Evolutionary conservation across 2,797 vertebrate genomes (phyloP), one percentile per base, ranked within the genome.

Genomic region (Enteromius viviparus): DNA sequence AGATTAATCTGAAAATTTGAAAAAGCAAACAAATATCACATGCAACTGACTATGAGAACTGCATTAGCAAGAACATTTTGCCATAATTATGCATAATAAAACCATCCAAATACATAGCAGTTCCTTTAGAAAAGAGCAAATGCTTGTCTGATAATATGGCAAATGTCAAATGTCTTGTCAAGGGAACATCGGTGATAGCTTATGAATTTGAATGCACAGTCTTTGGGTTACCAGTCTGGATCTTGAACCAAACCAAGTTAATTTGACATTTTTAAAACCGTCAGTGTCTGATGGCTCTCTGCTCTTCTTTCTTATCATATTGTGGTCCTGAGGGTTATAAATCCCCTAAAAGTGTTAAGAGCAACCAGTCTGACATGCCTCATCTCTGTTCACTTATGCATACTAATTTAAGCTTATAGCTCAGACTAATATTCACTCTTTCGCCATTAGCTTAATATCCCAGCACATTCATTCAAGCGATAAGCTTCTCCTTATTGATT

Each of bases 331-430:
- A 74, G 37, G 19, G 29, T 64, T 49, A 60, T 12, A 81, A 74
- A 74, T 72, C 6, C 14, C 42, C 40, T 68, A 49, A 53, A 6
- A 55, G 19, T 32, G 14, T 70, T 26, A 29, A 40, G 45, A 66
- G 76, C 64, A 55, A 29, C 40, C 12, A 74, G 69, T 26, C 19
- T 72, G 53, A 37, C 55, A 81, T 23, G 40, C 53, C 29, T 81
- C 21, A 64, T 81, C 79, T 64, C 69, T n/a, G 55, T 74, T 81
- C 69, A 81, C 53, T 72, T 62, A 34, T 1, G 12, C 58, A 64
- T 81, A n/a, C 58, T 64, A 72, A 81, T 81, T 45, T 60, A 62
- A 62, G 53, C 19, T 62, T 37, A 49, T 47, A 72, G n/a, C 78
- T 42, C 49, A 71, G 26, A 71, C 37, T 70, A 60, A 71, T 47